Evolutionary conservation across 2,797 vertebrate species (phyloP), one percentile per base, ranked within the genome.

Genomic region (Sandelia bainsii): DNA sequence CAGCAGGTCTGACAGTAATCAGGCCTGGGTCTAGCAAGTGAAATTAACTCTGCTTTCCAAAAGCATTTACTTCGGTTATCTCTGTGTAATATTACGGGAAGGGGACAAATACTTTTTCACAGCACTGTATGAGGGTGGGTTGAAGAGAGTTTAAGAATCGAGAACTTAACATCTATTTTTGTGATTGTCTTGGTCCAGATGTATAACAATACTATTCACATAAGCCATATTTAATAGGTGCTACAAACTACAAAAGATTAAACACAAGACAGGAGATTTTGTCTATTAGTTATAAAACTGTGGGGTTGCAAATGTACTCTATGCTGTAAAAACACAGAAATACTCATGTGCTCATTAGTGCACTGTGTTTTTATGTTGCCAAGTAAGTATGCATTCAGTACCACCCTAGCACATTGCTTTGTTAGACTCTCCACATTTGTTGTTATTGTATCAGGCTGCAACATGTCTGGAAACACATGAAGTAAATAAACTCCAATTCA

Each of bases 391-490:
- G 56, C 25, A 27, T n/a, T 22, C 29, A 17, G 59, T 57, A 6
- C 46, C 60, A 9, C 51, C 42, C 56, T 3, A 1, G 37, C 57
- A 23, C 16, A 29, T 14, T 67, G 67, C 71, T 53, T 19, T 12
- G 16, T 13, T 52, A 11, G 79, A 62, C 50, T 4, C 57, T 51
- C 79, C 57, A 27, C 66, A 69, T 62, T 75, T 58, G 39, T 56
- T 2, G 25, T 23, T 49, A 42, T 69, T 71, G 64, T 58, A 29
- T 75, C 62, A 75, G 62, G 70, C 69, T 65, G 17, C 60, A 56
- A 53, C 64, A 51, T 67, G 79, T 79, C 69, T 64, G 46, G 34
- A 44, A 69, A 51, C 72, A 72, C 11, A 14, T 42, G 37, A 62
- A 68, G 66, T 45, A 72, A 79, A 75, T 53, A 62, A 65, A 48